phyloP scores from a whole-genome alignment of 2,797 vertebrate species.

The Takifugu rubripes region DNA sequence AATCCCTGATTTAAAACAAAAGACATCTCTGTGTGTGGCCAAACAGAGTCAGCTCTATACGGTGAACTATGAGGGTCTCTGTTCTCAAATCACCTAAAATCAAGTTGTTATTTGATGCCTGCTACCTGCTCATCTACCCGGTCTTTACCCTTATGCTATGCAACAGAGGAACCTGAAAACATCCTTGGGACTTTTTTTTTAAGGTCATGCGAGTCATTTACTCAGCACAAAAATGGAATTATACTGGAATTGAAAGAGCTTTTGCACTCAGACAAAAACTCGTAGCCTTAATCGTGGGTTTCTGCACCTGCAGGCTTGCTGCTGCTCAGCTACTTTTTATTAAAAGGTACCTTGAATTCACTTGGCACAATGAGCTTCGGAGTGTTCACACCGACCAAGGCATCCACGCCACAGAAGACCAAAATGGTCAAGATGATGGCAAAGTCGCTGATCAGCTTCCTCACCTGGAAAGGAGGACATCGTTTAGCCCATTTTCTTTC shows the following conservation, averaged over 20 bases:
- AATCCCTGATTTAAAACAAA: slow-evolving; percentile 25
- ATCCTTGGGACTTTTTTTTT: slow-evolving; percentile 16
- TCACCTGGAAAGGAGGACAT: slow-evolving; percentile 74
- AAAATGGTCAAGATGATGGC: slow-evolving; percentile 95
- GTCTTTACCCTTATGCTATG: slow-evolving; percentile 11
- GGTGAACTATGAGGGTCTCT: slow-evolving; percentile 19
- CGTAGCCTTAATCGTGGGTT: slow-evolving; percentile 37
- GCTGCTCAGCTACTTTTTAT: neutral
- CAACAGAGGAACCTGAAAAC: slow-evolving; percentile 18
- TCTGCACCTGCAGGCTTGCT: slow-evolving; percentile 10
- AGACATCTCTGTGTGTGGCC: neutral
- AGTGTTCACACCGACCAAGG: slow-evolving; percentile 91
- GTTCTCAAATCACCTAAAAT: slow-evolving; percentile 61
- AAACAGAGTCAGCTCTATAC: slow-evolving; percentile 60
- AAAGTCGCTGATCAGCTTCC: slow-evolving; percentile 97
- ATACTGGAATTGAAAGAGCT: slow-evolving; percentile 40
- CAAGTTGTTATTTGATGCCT: slow-evolving; percentile 52
- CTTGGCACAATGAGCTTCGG: slow-evolving; percentile 97
- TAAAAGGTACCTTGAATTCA: slow-evolving; percentile 89
- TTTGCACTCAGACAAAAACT: slow-evolving; percentile 32
- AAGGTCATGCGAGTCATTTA: slow-evolving; percentile 33
- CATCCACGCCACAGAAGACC: slow-evolving; percentile 94
- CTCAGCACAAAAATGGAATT: slow-evolving; percentile 53
- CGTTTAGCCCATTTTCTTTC: no score
- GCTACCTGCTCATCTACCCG: slow-evolving; percentile 17